phyloP scores from a whole-genome alignment of 1,140 invertebrate species.

The Drosophila bocki region DNA sequence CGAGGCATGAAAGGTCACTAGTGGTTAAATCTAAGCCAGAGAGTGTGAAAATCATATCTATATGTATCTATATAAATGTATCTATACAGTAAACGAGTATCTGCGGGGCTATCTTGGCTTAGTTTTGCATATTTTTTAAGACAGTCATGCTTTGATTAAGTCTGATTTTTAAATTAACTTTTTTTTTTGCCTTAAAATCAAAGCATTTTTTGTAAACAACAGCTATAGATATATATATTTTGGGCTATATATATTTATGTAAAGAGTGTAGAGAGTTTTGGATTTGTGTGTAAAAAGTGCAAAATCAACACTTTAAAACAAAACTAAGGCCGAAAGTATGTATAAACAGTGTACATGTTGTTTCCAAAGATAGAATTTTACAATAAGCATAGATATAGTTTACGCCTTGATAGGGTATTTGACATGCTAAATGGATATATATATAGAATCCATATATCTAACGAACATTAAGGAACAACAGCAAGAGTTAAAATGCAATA shows the following conservation, averaged over 20 bases:
- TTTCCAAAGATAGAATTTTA: conserved; percentile 22
- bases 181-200: conserved; percentile 4
- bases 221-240: conserved; percentile 32
- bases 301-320: conserved; percentile 30
- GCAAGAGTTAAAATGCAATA: conserved; percentile 41
- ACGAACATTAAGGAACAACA: conserved; percentile 56
- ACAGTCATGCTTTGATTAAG: conserved; percentile 56
- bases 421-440: conserved; percentile 45
- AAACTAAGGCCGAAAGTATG: conserved; percentile 29
- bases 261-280: conserved; percentile 1
- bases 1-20: conserved; percentile 61
- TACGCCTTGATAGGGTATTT: conserved; percentile 18
- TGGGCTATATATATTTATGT: neutral
- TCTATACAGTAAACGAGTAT: conserved; percentile 11
- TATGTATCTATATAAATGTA: conserved; percentile 5
- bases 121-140: conserved; percentile 23
- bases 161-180: neutral
- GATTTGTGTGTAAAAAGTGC: conserved; percentile 34
- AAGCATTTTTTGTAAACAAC: conserved; percentile 47
- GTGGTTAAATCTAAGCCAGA: conserved; percentile 70
- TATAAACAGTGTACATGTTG: conserved; percentile 19
- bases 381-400: conserved; percentile 41
- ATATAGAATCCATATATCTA: conserved; percentile 24
- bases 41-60: conserved; percentile 57
- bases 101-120: conserved; percentile 43